A percentile compares a stretch with the other conserved stretches of the same genome.
Conservation (phyloP, 1,140 invertebrate genomes). For the Leucophenga varia region DNA sequence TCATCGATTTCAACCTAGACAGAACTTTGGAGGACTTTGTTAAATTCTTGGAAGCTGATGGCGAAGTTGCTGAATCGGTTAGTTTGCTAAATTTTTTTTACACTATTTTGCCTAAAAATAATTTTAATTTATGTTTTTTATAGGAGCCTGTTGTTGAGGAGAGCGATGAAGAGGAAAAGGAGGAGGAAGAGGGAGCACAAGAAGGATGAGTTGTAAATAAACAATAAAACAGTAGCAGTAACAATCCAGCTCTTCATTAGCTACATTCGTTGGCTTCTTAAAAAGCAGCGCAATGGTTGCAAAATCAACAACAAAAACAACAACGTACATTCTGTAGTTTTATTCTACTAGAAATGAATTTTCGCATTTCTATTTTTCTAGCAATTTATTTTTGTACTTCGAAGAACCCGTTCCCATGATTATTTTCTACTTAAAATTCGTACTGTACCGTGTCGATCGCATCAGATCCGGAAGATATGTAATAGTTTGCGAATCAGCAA, state of each 20-base stretch:
- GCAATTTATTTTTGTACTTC: too few species aligned
- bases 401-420: too few species aligned
- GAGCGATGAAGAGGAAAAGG: constrained; percentile 32
- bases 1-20: constrained; percentile 93
- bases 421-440: too few species aligned
- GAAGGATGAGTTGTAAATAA: constrained; percentile 52
- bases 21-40: constrained; percentile 90
- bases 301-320: constrained; percentile 31
- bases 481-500: too few species aligned
- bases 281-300: not conserved
- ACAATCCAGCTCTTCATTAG: constrained; percentile 18
- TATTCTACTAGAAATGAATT: constrained; percentile 23
- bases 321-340: constrained; percentile 53
- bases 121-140: not conserved
- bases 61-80: constrained; percentile 39
- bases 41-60: constrained; percentile 81
- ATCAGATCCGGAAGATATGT: too few species aligned
- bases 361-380: constrained; percentile 2
- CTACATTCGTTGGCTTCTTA: not conserved
- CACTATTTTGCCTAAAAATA: not conserved
- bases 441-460: too few species aligned
- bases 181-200: constrained; percentile 41
- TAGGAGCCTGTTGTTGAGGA: constrained; percentile 26
- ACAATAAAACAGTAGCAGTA: constrained; percentile 8
- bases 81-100: not conserved